A percentile compares a stretch with the other conserved stretches of the same genome.
Conservation (phyloP, 2,888 invertebrate genomes). For the Operophtera brumata region DNA sequence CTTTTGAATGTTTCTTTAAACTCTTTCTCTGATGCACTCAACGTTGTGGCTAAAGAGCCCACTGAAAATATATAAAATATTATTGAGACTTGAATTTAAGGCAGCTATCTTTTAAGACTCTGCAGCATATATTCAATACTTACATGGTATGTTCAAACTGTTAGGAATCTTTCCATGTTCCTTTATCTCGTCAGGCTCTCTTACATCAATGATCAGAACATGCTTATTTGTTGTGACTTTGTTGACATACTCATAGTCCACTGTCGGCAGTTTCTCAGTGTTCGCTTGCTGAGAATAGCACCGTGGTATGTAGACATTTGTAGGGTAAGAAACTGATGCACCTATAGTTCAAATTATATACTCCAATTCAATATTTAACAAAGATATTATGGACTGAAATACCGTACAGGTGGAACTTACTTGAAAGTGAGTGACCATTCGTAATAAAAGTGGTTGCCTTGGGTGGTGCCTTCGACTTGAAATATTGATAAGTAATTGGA, state of each 20-base stretch:
- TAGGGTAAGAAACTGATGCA: conserved; percentile 1
- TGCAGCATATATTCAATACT: conserved; percentile 49
- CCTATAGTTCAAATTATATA: conserved; percentile 13
- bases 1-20: conserved; percentile 81
- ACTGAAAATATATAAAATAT: conserved; percentile 61
- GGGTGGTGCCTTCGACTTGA: conserved; percentile 1
- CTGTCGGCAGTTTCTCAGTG: conserved; percentile 48
- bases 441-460: neutral
- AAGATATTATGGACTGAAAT: neutral
- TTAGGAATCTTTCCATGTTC: conserved; percentile 86
- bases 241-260: conserved; percentile 71
- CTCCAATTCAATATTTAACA: neutral
- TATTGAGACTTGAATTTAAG: too few species aligned
- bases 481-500: conserved; percentile 3
- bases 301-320: conserved; percentile 29
- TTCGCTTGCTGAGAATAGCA: conserved; percentile 45
- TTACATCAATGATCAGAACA: conserved; percentile 85
- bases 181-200: conserved; percentile 85
- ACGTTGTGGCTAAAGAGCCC: conserved; percentile 66
- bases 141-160: conserved; percentile 88
- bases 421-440: neutral
- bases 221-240: conserved; percentile 48
- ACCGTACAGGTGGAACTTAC: conserved; percentile 3
- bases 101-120: too few species aligned
- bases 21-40: conserved; percentile 69